Evolutionary conservation across 1,140 invertebrate species (phyloP), one percentile per base, ranked within the genome.

Genomic region (Drosophila guanche): DNA sequence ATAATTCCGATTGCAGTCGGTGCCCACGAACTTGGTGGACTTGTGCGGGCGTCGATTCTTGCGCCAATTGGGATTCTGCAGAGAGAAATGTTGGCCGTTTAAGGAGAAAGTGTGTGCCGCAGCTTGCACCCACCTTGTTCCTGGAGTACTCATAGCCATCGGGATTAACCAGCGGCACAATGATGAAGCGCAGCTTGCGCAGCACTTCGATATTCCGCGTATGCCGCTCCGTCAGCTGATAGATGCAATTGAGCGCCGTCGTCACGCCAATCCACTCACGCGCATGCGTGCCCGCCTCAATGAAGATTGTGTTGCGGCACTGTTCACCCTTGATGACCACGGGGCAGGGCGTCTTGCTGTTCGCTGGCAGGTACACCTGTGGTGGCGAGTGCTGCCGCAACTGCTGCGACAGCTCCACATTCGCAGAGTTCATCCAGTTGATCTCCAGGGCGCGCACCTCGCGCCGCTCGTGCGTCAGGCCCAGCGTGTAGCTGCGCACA

Each of bases 1-100:
- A 73, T 94, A 95, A 71, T 95, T 95, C 1, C 95, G 89, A 79
- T 95, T 95, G 0, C 93, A 92, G 69, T 95, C 95, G 0, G 93
- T 93, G 5, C 95, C 95, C 8, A 75, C 79, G 46, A 94, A 94
- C 92, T 94, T 59, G 70, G 79, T 23, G 59, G 47, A 45, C 16
- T 73, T 78, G n/a, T 75, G 73, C 0, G 81, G 77, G 1, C 89
- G 73, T 1, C 93, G 90, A 46, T 93, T 93, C 63, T 93, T 94
- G 14, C 94, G 88, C 93, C 93, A 94, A 4, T 93, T 81, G 23
- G 92, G 90, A 74, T 93, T 90, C 71, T 91, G 25, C 3, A 14
- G 8, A 27, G 37, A 65, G 4, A 37, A 3, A 37, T 12, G n/a
- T 37, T 4, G 16, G 16, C 0, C 0, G 16, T 20, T 20, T 20